phyloP scores from a whole-genome alignment of 1,140 invertebrate species.

The Mactra quadrangularis region DNA sequence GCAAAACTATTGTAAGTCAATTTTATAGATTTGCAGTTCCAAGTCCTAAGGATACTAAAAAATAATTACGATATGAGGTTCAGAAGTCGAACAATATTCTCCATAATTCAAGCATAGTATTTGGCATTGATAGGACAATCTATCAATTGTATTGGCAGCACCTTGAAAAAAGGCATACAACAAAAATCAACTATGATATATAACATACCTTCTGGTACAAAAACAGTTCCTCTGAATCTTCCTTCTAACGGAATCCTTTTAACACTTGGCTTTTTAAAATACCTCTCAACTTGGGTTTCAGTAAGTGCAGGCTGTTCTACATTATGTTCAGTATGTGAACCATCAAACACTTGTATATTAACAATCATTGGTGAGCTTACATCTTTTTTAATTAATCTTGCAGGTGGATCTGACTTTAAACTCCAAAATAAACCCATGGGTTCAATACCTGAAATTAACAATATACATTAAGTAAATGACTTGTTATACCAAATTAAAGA shows the following conservation, averaged over 20 bases:
- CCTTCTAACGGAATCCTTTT: constrained; percentile 27
- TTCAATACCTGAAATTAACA: constrained; percentile 26
- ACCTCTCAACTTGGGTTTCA: background rate
- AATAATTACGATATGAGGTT: no score
- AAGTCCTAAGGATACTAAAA: no score
- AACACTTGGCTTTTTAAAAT: constrained; percentile 8
- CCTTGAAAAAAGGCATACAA: no score
- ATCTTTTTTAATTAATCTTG: constrained; percentile 31
- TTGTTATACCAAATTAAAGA: background rate
- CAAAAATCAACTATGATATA: no score
- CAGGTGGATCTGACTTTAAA: background rate
- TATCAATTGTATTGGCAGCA: no score
- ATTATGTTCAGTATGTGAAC: background rate
- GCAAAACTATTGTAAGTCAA: no score
- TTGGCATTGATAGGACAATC: no score
- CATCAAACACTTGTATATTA: constrained; percentile 13
- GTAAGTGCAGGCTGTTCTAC: background rate
- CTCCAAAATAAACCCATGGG: constrained; percentile 57
- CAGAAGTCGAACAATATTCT: no score
- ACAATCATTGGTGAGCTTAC: constrained; percentile 16
- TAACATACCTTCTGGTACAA: constrained; percentile 39
- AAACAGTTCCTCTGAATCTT: constrained; percentile 20
- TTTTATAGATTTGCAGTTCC: no score
- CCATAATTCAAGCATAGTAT: no score
- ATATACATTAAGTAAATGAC: background rate